Percentiles rank a stretch among this genome's conserved stretches.
phyloP scores from a whole-genome alignment of 2,113 vertebrate species.

The Centropus bengalensis region DNA sequence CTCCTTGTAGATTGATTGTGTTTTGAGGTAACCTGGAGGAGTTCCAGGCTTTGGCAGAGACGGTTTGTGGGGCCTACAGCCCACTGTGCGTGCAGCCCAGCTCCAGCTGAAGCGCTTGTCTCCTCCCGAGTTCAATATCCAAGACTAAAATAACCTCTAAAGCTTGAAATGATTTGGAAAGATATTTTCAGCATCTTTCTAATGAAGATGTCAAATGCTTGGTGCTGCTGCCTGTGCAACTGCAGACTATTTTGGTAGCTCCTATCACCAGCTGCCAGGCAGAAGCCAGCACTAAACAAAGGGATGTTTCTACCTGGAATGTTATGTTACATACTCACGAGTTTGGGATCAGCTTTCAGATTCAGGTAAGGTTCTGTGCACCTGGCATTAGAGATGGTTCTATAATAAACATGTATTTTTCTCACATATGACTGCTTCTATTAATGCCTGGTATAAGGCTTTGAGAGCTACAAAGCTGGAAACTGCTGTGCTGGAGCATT shows the following conservation, averaged over 20 bases:
- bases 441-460: neutral
- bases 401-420: neutral
- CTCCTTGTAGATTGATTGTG: neutral
- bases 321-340: rapidly evolving
- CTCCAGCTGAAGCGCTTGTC: neutral
- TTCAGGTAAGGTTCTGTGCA: neutral
- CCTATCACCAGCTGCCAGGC: neutral
- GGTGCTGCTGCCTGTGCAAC: neutral
- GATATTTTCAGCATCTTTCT: neutral
- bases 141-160: neutral
- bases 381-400: neutral
- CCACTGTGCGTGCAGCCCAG: neutral
- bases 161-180: neutral
- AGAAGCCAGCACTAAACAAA: neutral
- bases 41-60: neutral
- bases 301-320: neutral
- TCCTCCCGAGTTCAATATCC: neutral
- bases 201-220: neutral
- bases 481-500: neutral
- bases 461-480: neutral
- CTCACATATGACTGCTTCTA: neutral
- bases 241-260: neutral
- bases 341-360: neutral
- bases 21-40: neutral
- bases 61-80: neutral